These are phyloP conservation scores for Hydriomena furcata DNA, from an alignment of 2,888 invertebrate genomes.

Conservation along the genomic window DNA sequence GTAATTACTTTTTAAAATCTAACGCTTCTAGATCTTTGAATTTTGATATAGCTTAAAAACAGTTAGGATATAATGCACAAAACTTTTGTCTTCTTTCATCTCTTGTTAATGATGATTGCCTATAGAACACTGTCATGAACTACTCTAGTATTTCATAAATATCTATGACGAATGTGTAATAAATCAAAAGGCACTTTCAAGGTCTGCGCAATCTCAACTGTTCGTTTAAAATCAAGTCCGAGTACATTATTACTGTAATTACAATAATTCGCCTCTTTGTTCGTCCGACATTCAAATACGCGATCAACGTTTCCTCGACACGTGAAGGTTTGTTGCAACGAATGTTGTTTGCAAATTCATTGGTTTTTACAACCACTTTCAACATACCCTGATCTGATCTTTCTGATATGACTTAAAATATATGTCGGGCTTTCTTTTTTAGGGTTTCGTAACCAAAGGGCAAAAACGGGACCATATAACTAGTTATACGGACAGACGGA, in stretches of 20 bases:
- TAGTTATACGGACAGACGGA: too few relatives aligned
- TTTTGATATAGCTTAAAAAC: too few relatives aligned
- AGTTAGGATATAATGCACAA: too few relatives aligned
- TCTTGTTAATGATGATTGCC: neutral
- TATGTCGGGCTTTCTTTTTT: too few relatives aligned
- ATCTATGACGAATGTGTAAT: constrained; percentile 21
- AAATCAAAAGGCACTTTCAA: constrained; percentile 39
- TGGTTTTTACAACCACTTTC: too few relatives aligned
- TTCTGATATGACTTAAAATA: too few relatives aligned
- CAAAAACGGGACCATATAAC: too few relatives aligned
- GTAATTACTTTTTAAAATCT: too few relatives aligned
- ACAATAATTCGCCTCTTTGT: constrained; percentile 58
- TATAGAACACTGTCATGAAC: neutral
- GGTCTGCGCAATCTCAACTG: constrained; percentile 47
- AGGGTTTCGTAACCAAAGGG: too few relatives aligned
- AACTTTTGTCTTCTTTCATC: neutral
- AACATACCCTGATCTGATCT: too few relatives aligned
- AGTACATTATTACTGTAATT: constrained; percentile 53
- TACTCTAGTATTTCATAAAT: constrained; percentile 4
- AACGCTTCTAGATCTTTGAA: too few relatives aligned
- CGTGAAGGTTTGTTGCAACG: constrained; percentile 23
- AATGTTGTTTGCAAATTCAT: neutral
- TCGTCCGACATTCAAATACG: constrained; percentile 48
- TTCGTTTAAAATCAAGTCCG: constrained; percentile 52
- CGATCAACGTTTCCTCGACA: constrained; percentile 27